These are phyloP conservation scores for Rafetus swinhoei DNA, from an alignment of 2,113 vertebrate species.

Conservation along the genomic window DNA sequence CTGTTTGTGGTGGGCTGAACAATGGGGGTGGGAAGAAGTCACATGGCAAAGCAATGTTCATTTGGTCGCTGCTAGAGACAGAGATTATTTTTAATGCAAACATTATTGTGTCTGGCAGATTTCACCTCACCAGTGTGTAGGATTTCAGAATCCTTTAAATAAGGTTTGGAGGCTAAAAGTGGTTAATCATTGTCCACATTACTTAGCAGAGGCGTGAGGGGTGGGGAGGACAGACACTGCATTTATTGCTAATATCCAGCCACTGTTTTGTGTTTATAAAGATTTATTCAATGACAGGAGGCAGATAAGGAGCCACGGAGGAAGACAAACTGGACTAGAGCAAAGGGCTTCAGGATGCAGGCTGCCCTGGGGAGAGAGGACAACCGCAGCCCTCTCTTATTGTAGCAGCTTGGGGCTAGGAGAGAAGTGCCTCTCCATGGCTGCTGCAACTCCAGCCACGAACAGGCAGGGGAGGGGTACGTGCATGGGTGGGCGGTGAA, in stretches of 20 bases:
- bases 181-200: slow-evolving; percentile 64
- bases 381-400: too few species aligned
- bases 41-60: slow-evolving; percentile 43
- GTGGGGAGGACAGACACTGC: slow-evolving; percentile 17
- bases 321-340: slow-evolving; percentile 68
- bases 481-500: too few species aligned
- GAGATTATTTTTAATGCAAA: slow-evolving; percentile 54
- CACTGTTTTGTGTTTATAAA: slow-evolving; percentile 73
- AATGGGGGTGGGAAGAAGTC: slow-evolving; percentile 4
- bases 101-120: slow-evolving; percentile 55
- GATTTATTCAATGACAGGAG: slow-evolving; percentile 70
- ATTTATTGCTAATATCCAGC: slow-evolving; percentile 64
- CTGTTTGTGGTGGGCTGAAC: background rate
- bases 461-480: too few species aligned
- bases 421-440: too few species aligned
- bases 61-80: slow-evolving; percentile 48
- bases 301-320: slow-evolving; percentile 59
- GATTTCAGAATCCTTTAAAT: slow-evolving; percentile 70
- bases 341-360: slow-evolving; percentile 29
- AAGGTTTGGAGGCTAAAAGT: slow-evolving; percentile 61
- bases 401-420: too few species aligned
- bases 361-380: too few species aligned
- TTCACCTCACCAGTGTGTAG: slow-evolving; percentile 52
- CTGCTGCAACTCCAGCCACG: too few species aligned
- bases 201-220: slow-evolving; percentile 4